Evolutionary conservation across 2,113 vertebrate species (phyloP).

Genomic region (Centropus unirufus): DNA sequence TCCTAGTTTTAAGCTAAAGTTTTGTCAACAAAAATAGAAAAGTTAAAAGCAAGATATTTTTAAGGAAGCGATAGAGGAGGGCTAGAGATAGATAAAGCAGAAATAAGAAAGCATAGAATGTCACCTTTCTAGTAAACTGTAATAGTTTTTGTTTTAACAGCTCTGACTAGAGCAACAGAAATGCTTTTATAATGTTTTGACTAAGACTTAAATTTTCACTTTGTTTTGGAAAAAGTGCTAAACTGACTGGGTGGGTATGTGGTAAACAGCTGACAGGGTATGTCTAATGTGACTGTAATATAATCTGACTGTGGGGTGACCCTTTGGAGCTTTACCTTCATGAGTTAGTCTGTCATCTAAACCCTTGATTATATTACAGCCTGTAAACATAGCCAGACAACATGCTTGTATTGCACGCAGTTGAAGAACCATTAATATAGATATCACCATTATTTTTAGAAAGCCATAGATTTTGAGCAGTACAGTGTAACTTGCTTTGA

Average conservation of each 20-base stretch:
- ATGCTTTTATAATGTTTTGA: conserved; percentile 36
- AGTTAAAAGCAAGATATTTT: neutral
- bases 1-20: neutral
- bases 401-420: conserved; percentile 26
- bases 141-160: neutral
- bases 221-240: conserved; percentile 65
- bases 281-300: conserved; percentile 24
- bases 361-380: conserved; percentile 63
- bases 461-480: conserved; percentile 4
- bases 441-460: conserved; percentile 57
- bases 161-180: conserved; percentile 63
- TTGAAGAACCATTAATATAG: conserved; percentile 49
- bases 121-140: neutral
- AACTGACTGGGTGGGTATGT: neutral
- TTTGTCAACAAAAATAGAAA: neutral
- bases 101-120: neutral
- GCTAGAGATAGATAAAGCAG: neutral
- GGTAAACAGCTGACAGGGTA: conserved; percentile 51
- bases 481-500: conserved; percentile 28
- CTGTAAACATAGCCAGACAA: conserved; percentile 50
- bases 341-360: conserved; percentile 26
- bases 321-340: conserved; percentile 40
- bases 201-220: conserved; percentile 56
- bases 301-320: conserved; percentile 37
- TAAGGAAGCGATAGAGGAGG: neutral